Conservation (phyloP, 2,113 vertebrate species). For the Paralichthys olivaceus region DNA sequence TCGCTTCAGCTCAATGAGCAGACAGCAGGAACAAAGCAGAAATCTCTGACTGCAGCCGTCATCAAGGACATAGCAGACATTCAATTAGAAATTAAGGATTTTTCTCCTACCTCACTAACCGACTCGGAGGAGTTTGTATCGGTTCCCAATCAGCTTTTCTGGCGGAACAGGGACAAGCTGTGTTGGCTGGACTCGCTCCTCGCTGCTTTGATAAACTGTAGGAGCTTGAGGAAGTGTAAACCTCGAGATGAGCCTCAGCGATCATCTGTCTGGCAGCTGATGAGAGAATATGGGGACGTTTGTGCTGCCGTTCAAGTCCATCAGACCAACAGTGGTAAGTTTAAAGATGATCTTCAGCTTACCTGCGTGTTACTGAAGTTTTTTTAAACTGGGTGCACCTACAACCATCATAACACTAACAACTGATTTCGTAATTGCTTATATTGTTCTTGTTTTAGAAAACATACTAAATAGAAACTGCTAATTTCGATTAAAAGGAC, state of each 20-base stretch:
- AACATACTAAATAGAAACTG: not conserved
- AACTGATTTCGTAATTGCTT: not conserved
- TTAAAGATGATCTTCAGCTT: not conserved
- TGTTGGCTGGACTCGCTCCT: slow-evolving; percentile 94
- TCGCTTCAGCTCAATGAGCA: not conserved
- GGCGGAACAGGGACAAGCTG: slow-evolving; percentile 86
- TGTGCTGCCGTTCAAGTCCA: slow-evolving; percentile 71
- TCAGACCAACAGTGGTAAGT: slow-evolving; percentile 69
- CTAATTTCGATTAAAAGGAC: no score
- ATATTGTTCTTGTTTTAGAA: not conserved
- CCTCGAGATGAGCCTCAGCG: slow-evolving; percentile 39
- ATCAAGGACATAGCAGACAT: not conserved
- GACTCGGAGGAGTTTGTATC: slow-evolving; percentile 44
- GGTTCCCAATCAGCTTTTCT: slow-evolving; percentile 81
- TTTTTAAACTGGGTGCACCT: not conserved
- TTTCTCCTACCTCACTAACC: not conserved
- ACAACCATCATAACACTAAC: not conserved
- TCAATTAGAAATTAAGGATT: not conserved
- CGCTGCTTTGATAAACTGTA: slow-evolving; percentile 86
- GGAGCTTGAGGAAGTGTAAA: slow-evolving; percentile 72
- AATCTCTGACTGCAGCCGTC: not conserved
- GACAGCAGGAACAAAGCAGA: not conserved
- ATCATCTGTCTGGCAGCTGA: slow-evolving; percentile 82
- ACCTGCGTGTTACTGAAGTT: no score
- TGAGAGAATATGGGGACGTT: slow-evolving; percentile 81